Conservation (phyloP, 2,888 invertebrate genomes). For the Mamestra brassicae region DNA sequence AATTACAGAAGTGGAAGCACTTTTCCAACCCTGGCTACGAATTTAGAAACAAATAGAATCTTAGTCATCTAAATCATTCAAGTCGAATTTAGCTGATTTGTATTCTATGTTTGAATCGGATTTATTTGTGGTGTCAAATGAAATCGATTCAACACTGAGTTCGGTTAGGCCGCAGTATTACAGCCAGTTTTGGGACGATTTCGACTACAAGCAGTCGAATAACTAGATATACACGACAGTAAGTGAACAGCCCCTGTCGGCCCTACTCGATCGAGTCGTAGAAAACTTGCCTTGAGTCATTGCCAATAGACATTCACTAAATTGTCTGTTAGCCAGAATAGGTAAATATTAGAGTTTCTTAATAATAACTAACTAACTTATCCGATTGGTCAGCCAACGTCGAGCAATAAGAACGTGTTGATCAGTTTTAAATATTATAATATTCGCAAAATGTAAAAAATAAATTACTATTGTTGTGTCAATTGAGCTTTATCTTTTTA, state of each 20-base stretch:
- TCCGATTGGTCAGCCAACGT: not conserved
- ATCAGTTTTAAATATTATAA: constrained; percentile 16
- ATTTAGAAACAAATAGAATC: constrained; percentile 9
- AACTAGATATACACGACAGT: not conserved
- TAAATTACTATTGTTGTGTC: constrained; percentile 37
- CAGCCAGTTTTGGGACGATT: not conserved
- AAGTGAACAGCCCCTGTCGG: not conserved
- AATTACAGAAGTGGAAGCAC: not conserved
- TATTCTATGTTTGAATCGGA: constrained; percentile 18
- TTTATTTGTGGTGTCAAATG: constrained; percentile 24
- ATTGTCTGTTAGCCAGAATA: constrained; percentile 42
- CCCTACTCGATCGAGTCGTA: constrained; percentile 12
- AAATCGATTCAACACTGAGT: constrained; percentile 19
- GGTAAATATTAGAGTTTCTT: constrained; percentile 33
- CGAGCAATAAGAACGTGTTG: constrained; percentile 13
- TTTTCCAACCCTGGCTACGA: constrained; percentile 34
- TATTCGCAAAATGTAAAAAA: constrained; percentile 3
- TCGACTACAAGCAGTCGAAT: not conserved
- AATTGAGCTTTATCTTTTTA: constrained; percentile 46
- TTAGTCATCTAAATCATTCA: constrained; percentile 32
- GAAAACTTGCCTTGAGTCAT: constrained; percentile 46
- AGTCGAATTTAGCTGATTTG: constrained; percentile 37
- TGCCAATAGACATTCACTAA: constrained; percentile 37
- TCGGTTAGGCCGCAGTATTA: constrained; percentile 26
- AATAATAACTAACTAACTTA: constrained; percentile 14